A percentile compares a stretch with the other conserved stretches of the same genome.
These are phyloP conservation scores for Forbesichthys agassizii DNA, from an alignment of 2,113 vertebrate genomes.

Conservation along the genomic window DNA sequence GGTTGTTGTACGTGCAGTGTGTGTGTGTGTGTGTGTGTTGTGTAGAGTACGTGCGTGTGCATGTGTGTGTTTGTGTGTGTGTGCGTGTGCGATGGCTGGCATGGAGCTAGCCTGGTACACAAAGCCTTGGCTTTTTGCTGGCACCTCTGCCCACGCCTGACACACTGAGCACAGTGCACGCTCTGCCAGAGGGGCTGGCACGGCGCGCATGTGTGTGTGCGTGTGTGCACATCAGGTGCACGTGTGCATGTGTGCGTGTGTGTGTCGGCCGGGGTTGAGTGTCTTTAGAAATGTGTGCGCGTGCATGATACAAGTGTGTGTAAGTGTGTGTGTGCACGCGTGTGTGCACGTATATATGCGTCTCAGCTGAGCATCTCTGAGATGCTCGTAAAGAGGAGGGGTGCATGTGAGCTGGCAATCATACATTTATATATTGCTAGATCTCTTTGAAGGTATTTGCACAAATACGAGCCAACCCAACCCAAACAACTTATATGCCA, in stretches of 20 bases:
- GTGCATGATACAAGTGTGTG: neutral
- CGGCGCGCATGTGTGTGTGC: neutral
- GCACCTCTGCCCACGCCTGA: constrained; percentile 67
- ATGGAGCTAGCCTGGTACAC: constrained; percentile 55
- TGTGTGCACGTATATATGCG: neutral
- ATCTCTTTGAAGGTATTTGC: constrained; percentile 31
- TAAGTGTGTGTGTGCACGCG: neutral
- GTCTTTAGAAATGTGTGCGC: constrained; percentile 38
- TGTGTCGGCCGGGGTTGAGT: constrained; percentile 5
- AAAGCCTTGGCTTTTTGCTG: constrained; percentile 65
- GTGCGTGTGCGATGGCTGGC: constrained; percentile 41
- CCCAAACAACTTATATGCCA: neutral
- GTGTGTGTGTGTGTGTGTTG: constrained; percentile 7
- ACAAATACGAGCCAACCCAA: constrained; percentile 43
- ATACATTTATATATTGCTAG: neutral
- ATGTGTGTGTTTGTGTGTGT: neutral
- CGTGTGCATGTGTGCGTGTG: neutral
- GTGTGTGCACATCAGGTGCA: neutral
- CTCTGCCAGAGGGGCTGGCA: constrained; percentile 66
- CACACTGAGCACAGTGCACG: constrained; percentile 60
- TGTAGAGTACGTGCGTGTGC: constrained; percentile 9
- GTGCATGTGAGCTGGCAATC: too few species aligned
- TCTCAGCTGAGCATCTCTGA: too few species aligned
- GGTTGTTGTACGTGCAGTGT: constrained; percentile 1
- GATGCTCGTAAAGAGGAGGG: too few species aligned